A percentile compares a stretch with the other conserved stretches of the same genome.
These are phyloP conservation scores for Temnothorax ravouxi DNA, from an alignment of 2,888 invertebrate species.

Conservation along the genomic window DNA sequence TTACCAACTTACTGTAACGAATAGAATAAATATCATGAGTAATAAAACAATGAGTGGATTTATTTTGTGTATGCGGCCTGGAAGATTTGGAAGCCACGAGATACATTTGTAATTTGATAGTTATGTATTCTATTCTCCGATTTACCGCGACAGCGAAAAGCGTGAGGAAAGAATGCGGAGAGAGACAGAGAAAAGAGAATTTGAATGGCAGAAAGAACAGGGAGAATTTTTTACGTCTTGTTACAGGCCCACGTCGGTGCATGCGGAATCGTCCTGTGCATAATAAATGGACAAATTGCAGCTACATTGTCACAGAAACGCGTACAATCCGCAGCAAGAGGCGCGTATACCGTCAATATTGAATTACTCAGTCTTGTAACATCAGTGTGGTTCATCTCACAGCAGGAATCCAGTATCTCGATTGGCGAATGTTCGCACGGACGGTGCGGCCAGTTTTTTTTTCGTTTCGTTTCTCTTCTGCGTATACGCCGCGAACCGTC, in stretches of 20 bases:
- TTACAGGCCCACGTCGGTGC: background rate
- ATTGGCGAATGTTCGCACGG: slow-evolving; percentile 45
- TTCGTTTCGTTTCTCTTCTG: slow-evolving; percentile 30
- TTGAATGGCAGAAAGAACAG: background rate
- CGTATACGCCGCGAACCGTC: slow-evolving; percentile 22
- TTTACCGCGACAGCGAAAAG: background rate
- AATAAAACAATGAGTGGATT: background rate
- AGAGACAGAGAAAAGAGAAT: background rate
- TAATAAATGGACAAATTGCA: slow-evolving; percentile 79
- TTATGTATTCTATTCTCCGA: background rate
- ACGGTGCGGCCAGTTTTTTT: slow-evolving; percentile 32
- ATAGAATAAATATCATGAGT: background rate
- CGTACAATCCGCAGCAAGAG: slow-evolving; percentile 76
- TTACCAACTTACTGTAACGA: background rate
- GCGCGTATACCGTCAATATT: slow-evolving; percentile 57
- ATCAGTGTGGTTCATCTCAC: slow-evolving; percentile 55
- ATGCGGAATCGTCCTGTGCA: slow-evolving; percentile 66
- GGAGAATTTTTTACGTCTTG: background rate
- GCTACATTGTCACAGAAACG: slow-evolving; percentile 80
- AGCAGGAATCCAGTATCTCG: slow-evolving; percentile 63
- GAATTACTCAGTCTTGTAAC: slow-evolving; percentile 66
- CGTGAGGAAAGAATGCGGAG: background rate
- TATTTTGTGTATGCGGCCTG: background rate
- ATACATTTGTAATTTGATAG: slow-evolving; percentile 1
- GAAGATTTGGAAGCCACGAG: background rate